These are phyloP conservation scores for Xenus cinereus DNA, from an alignment of 2,113 vertebrate species.

Conservation along the genomic window DNA sequence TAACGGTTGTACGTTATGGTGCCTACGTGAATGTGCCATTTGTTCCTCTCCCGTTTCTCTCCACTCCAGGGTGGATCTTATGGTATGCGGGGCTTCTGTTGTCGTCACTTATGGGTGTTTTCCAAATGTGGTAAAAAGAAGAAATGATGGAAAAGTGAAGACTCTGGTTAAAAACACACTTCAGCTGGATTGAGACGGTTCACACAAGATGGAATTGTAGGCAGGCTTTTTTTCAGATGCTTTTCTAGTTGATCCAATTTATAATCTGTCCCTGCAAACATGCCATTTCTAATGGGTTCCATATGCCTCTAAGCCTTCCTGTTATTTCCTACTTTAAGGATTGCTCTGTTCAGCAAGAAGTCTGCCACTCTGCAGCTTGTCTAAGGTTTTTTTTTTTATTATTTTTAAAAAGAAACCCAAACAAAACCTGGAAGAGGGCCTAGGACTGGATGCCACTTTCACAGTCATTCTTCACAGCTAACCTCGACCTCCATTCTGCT, in stretches of 20 bases:
- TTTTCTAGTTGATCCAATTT: conserved; percentile 59
- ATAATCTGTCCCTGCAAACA: conserved; percentile 57
- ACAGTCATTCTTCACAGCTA: conserved; percentile 16
- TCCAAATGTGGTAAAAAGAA: not conserved
- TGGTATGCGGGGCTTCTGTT: not conserved
- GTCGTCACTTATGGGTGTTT: not conserved
- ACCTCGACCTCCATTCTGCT: not conserved
- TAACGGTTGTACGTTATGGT: not conserved
- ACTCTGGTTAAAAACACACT: not conserved
- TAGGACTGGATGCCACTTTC: not conserved
- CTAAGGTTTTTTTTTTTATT: not conserved
- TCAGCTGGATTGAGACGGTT: conserved; percentile 5
- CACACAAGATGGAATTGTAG: not conserved
- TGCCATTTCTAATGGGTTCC: conserved; percentile 62
- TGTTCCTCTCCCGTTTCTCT: not conserved
- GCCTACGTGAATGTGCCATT: not conserved
- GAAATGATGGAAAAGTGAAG: conserved; percentile 1
- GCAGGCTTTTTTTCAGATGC: conserved; percentile 33
- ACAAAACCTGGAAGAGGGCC: conserved; percentile 32
- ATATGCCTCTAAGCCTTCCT: conserved; percentile 52
- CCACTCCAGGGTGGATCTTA: not conserved
- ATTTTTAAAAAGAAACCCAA: not conserved
- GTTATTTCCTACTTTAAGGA: conserved; percentile 27
- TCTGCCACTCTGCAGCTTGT: conserved; percentile 54
- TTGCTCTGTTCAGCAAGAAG: conserved; percentile 48